phyloP scores from a whole-genome alignment of 2,888 invertebrate genomes.

The Hyppa rectilinea region DNA sequence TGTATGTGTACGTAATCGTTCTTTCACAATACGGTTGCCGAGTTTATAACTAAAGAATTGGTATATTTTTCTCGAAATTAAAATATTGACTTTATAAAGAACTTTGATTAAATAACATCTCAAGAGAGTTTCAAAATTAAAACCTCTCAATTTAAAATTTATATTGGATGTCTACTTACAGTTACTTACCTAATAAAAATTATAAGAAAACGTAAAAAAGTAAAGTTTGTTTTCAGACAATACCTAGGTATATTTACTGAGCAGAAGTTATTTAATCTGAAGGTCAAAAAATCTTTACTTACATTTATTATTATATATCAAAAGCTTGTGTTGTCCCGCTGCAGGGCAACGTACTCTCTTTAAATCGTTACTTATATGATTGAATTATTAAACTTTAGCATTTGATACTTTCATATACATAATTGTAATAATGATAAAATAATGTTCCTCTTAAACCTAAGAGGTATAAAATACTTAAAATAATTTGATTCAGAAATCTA shows the following conservation, averaged over 20 bases:
- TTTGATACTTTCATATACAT: too few species aligned
- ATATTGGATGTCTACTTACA: neutral
- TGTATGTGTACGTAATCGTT: neutral
- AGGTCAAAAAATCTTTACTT: conserved; percentile 17
- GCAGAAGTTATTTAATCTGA: conserved; percentile 24
- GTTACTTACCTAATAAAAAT: neutral
- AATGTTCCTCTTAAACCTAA: conserved; percentile 9
- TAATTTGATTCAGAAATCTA: conserved; percentile 7
- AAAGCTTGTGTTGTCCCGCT: too few species aligned
- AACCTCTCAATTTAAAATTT: conserved; percentile 8
- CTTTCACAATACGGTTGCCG: neutral
- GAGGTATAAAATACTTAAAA: conserved; percentile 15
- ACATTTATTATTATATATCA: too few species aligned
- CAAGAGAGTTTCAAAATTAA: conserved; percentile 9
- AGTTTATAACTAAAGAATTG: conserved; percentile 7
- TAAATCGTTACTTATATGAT: conserved; percentile 8
- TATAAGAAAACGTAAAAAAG: conserved; percentile 7
- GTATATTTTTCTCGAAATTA: neutral
- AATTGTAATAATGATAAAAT: conserved; percentile 5
- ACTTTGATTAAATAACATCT: neutral
- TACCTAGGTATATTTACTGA: conserved; percentile 19
- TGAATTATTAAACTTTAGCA: conserved; percentile 20
- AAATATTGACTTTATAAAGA: neutral
- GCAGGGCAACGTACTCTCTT: too few species aligned
- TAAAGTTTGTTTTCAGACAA: conserved; percentile 7